These are phyloP conservation scores for Pluvialis apricaria DNA, from an alignment of 2,113 vertebrate species.

Conservation along the genomic window DNA sequence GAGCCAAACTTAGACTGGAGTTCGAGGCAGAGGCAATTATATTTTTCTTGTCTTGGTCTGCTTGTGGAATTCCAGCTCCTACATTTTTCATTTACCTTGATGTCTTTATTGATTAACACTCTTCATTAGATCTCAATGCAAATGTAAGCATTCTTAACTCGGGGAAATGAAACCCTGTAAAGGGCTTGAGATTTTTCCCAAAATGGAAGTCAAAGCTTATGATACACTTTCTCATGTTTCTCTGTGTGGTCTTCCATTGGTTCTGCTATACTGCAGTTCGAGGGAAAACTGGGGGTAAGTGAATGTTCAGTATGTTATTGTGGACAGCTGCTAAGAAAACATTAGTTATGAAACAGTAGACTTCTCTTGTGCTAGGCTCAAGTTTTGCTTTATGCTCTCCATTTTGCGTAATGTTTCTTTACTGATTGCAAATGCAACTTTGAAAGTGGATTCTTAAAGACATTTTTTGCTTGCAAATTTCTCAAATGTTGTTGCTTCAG, in stretches of 20 bases:
- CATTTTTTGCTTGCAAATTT: background rate
- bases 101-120: background rate
- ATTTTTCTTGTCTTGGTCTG: background rate
- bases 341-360: background rate
- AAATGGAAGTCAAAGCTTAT: background rate
- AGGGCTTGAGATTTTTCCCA: background rate
- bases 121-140: background rate
- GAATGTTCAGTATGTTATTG: background rate
- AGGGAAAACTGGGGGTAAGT: background rate
- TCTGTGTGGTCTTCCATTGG: background rate
- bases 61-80: background rate
- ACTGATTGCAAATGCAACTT: background rate
- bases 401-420: background rate
- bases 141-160: background rate
- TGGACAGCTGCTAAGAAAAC: background rate
- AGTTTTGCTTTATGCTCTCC: background rate
- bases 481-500: constrained; percentile 20
- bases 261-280: background rate
- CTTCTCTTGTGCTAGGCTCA: background rate
- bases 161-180: background rate
- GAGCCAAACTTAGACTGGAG: background rate
- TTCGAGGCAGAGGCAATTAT: background rate
- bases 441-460: background rate
- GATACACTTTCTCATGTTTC: background rate
- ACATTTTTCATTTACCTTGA: background rate